Base-by-base conservation (phyloP, 2,797 vertebrate genomes). In the Gallinago solitaria region DNA sequence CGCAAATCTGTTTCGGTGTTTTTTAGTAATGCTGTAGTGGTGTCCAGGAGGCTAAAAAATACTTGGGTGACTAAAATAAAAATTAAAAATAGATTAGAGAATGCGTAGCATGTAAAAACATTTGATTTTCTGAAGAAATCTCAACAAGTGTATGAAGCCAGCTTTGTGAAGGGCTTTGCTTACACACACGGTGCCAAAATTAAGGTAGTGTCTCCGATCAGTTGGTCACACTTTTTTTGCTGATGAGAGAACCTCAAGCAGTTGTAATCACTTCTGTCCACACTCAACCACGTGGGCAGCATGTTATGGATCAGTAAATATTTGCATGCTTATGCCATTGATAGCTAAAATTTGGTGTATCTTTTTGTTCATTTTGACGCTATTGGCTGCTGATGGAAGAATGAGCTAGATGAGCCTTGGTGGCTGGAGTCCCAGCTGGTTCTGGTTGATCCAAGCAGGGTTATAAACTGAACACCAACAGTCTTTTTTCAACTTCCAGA, bases 211-310 rank as follows among this genome's bases (percentile, higher is more conserved):
- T 59, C 19, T 70, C 73, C 15, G 18, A 54, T 86, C 32, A 54
- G 32, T 3, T 53, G 48, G 16, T 70, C 23, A 11, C 5, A 25
- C 16, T 35, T 56, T 51, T 51, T 83, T 70, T 89, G 32, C 43
- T 87, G 53, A 43, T 45, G 28, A 47, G 51, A 67, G 63, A 80
- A 70, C 33, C 11, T 70, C 19, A 28, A 5, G 47, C 12, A 17
- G 13, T 43, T 84, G 60, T 10, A 6, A 2, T 74, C 25, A 27
- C 12, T 74, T 51, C 10, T 25, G 27, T 16, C 45, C 2, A 0
- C 57, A 17, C 48, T 64, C 37, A 68, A 0, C 18, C 8, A 4
- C 0, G 3, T 37, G 48, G 57, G 28, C 39, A 81, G 41, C 16
- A 6, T 30, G 27, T 63, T 71, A 18, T 0, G 68, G 30, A 33